These are phyloP conservation scores for Lottia gigantea DNA, from an alignment of 2,888 invertebrate genomes.

Conservation along the genomic window DNA sequence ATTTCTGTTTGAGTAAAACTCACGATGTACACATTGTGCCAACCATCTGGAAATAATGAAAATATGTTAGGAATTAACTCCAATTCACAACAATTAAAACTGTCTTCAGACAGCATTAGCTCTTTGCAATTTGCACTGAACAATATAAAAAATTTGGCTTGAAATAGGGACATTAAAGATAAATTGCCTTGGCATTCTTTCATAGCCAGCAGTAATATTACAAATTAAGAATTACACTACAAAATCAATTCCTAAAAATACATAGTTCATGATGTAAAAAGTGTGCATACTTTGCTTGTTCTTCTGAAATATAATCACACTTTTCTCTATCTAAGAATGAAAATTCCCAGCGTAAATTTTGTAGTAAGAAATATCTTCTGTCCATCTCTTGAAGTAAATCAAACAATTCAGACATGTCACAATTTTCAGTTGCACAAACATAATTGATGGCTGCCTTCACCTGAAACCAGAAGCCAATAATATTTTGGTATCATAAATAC, in stretches of 20 bases:
- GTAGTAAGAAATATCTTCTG: slow-evolving; percentile 61
- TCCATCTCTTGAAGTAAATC: slow-evolving; percentile 65
- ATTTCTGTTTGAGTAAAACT: slow-evolving; percentile 53
- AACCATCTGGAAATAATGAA: slow-evolving; percentile 54
- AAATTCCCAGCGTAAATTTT: slow-evolving; percentile 65
- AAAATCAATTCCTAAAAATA: too few species aligned
- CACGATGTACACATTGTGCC: slow-evolving; percentile 60
- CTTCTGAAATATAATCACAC: slow-evolving; percentile 56
- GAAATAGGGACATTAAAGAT: too few species aligned
- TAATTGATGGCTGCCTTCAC: slow-evolving; percentile 61
- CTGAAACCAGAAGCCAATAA: slow-evolving; percentile 31
- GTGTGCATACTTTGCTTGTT: slow-evolving; percentile 56
- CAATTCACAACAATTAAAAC: too few species aligned
- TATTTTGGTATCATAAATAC: too few species aligned
- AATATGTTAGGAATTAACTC: background rate
- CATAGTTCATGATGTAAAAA: too few species aligned
- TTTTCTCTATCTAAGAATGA: slow-evolving; percentile 57
- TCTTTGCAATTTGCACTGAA: too few species aligned
- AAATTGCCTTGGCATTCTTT: too few species aligned
- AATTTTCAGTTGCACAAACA: slow-evolving; percentile 49
- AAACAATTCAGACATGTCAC: slow-evolving; percentile 54
- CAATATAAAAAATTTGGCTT: too few species aligned
- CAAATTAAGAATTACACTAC: too few species aligned
- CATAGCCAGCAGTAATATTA: too few species aligned
- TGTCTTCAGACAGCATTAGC: too few species aligned